Percentiles rank a stretch among this genome's conserved stretches.
Conservation (phyloP, 2,888 invertebrate genomes). For the Ophion ellenae region DNA sequence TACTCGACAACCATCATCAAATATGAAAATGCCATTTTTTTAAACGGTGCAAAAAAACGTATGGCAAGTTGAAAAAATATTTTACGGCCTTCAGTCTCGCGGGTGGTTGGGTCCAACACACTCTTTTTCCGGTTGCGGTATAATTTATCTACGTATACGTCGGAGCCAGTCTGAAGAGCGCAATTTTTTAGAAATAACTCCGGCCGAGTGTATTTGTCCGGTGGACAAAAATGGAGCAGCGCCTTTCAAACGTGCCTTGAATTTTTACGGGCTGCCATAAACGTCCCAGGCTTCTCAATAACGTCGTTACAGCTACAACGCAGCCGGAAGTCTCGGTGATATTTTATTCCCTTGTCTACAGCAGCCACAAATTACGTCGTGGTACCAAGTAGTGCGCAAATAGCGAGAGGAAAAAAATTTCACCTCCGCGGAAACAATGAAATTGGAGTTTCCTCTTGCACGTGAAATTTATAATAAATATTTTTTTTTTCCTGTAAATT, state of each 20-base stretch:
- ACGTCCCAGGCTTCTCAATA: constrained; percentile 5
- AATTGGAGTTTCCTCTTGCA: not conserved
- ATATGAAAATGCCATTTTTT: not conserved
- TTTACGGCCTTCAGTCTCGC: not conserved
- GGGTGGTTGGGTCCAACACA: not conserved
- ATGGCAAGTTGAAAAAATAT: not conserved
- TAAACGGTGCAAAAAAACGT: not conserved
- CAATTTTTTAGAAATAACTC: not conserved
- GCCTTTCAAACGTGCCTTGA: constrained; percentile 1
- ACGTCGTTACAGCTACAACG: not conserved
- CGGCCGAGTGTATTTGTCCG: not conserved
- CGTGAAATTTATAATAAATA: not conserved
- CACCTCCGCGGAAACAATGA: not conserved
- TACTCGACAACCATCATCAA: too few species aligned
- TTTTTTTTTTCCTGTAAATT: not conserved
- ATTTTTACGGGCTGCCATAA: not conserved
- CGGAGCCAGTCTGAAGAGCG: not conserved
- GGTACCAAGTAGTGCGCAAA: too few species aligned
- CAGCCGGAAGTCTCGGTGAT: not conserved
- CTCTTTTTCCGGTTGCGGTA: not conserved
- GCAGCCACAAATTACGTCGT: not conserved
- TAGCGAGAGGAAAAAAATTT: not conserved
- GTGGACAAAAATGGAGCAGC: constrained; percentile 1
- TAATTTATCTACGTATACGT: not conserved
- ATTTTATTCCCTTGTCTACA: not conserved